Conservation (phyloP, 2,797 vertebrate species). For the Lithobates pipiens region DNA sequence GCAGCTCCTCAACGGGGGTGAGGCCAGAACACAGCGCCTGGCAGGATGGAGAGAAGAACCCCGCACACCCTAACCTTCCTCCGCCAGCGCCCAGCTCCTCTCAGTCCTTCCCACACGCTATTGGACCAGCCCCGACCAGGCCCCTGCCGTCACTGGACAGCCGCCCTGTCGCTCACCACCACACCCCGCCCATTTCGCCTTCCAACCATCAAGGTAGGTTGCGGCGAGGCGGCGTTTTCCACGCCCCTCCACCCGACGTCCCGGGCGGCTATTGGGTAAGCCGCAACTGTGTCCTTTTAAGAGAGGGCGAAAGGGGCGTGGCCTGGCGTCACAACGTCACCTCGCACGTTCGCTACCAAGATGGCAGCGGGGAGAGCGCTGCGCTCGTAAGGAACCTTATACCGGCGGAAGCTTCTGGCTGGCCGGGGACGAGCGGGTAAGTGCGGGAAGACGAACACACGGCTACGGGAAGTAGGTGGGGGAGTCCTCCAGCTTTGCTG, state of each 20-base stretch:
- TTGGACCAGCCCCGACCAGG: background rate
- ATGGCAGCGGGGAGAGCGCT: conserved; percentile 22
- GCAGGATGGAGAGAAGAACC: conserved; percentile 59
- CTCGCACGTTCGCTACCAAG: conserved; percentile 13
- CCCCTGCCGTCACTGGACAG: conserved; percentile 66
- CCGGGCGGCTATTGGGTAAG: background rate
- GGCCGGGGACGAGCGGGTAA: background rate
- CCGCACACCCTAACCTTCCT: conserved; percentile 7
- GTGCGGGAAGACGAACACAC: background rate
- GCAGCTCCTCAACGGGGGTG: conserved; percentile 62
- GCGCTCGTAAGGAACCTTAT: background rate
- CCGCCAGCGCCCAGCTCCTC: conserved; percentile 53
- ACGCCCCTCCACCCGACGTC: background rate
- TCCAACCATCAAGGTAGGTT: conserved; percentile 24
- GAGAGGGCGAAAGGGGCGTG: conserved; percentile 4
- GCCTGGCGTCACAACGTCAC: conserved; percentile 1
- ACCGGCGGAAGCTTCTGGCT: conserved; percentile 11
- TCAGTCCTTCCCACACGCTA: conserved; percentile 32
- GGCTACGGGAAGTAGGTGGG: background rate
- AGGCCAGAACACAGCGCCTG: conserved; percentile 59
- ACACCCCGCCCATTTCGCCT: conserved; percentile 10
- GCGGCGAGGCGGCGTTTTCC: background rate
- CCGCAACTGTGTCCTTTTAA: conserved; percentile 34
- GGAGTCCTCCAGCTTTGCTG: too few relatives aligned
- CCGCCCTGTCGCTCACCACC: background rate